Conservation (phyloP, 2,113 vertebrate genomes). For the Triplophysa tibetana region DNA sequence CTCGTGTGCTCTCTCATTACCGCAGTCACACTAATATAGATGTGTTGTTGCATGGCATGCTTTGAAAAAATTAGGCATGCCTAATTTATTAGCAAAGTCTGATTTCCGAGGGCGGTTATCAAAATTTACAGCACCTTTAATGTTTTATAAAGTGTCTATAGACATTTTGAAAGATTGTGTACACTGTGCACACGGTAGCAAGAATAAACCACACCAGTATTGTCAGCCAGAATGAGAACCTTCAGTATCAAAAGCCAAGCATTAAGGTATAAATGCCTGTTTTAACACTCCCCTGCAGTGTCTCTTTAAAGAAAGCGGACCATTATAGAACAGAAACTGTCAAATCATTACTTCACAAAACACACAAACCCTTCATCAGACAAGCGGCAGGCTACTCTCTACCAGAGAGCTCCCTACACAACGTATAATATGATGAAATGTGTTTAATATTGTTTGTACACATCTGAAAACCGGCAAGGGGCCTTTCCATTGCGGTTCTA, state of each 20-base stretch:
- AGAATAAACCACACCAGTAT: not conserved
- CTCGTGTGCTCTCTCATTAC: too few relatives aligned
- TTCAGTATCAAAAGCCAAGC: not conserved
- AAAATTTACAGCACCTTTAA: too few relatives aligned
- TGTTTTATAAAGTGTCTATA: too few relatives aligned
- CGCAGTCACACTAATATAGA: too few relatives aligned
- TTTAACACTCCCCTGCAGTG: not conserved
- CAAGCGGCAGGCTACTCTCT: constrained; percentile 51
- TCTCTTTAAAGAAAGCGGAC: not conserved
- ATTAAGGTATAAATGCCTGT: not conserved
- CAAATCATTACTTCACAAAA: constrained; percentile 8
- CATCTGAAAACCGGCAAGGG: constrained; percentile 68
- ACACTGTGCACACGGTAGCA: not conserved
- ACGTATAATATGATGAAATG: constrained; percentile 70
- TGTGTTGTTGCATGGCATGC: too few relatives aligned
- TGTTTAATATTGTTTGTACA: constrained; percentile 78
- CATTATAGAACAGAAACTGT: constrained; percentile 14
- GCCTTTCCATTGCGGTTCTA: constrained; percentile 69
- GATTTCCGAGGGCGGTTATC: too few relatives aligned
- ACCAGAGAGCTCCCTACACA: constrained; percentile 56
- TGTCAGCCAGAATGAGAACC: not conserved
- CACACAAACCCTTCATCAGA: constrained; percentile 39
- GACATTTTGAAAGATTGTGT: not conserved
- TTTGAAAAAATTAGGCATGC: too few relatives aligned
- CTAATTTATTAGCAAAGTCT: too few relatives aligned